Evolutionary conservation across 2,888 invertebrate genomes (phyloP).

Genomic region (Stenodera caucasica): DNA sequence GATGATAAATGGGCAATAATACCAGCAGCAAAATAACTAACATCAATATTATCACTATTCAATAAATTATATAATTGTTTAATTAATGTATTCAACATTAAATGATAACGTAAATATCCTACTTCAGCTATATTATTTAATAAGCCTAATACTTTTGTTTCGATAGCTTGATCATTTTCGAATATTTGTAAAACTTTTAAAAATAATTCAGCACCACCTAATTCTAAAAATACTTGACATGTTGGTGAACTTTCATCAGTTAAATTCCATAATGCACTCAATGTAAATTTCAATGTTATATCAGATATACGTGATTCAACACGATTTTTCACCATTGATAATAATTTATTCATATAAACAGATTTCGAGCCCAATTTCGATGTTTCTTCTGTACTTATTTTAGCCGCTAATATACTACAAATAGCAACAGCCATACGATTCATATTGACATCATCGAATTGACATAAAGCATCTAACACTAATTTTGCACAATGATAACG

Average conservation of each 20-base stretch:
- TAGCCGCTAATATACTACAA: slow-evolving; percentile 68
- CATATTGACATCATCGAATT: slow-evolving; percentile 70
- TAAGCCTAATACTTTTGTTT: slow-evolving; percentile 70
- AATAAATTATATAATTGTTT: slow-evolving; percentile 44
- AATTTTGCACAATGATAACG: slow-evolving; percentile 65
- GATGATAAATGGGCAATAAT: slow-evolving; percentile 71
- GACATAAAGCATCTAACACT: slow-evolving; percentile 71
- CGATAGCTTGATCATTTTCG: slow-evolving; percentile 66
- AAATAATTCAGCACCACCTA: slow-evolving; percentile 69
- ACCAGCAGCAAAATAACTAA: slow-evolving; percentile 73
- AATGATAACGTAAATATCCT: slow-evolving; percentile 45
- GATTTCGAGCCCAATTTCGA: slow-evolving; percentile 67
- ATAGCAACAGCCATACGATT: slow-evolving; percentile 80
- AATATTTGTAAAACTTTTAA: slow-evolving; percentile 67
- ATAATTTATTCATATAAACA: slow-evolving; percentile 68
- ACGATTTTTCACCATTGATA: slow-evolving; percentile 61
- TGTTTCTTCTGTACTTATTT: slow-evolving; percentile 63
- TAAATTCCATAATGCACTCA: slow-evolving; percentile 77
- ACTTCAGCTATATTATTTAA: slow-evolving; percentile 79
- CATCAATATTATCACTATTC: slow-evolving; percentile 66
- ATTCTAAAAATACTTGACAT: slow-evolving; percentile 68
- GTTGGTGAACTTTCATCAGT: slow-evolving; percentile 76
- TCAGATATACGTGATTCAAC: slow-evolving; percentile 57
- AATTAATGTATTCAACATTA: slow-evolving; percentile 45
- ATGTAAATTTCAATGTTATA: slow-evolving; percentile 74